Base-by-base conservation (phyloP, 2,113 vertebrate genomes). In the Anhinga rufa region DNA sequence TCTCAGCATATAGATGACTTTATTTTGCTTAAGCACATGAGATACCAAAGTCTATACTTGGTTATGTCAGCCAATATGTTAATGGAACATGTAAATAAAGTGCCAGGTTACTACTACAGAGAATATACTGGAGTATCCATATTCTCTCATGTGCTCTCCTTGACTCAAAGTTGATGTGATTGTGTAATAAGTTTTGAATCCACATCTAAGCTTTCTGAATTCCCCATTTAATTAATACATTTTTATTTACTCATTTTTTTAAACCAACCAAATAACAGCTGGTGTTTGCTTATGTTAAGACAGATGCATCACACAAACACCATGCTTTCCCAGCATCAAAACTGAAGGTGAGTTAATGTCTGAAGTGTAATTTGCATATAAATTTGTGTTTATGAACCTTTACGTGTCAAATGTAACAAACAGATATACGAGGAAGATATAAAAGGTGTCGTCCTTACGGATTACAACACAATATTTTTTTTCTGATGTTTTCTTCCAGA, bases 201-300 rank as follows among this genome's bases (percentile, higher is more conserved):
- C 54, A 92, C 74, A 90, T 77, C 69, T 51, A 72, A 81, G 44
- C 46, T 74, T 84, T 74, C 24, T 32, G 44, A 87, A 86, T 81
- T 75, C 74, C 9, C 0, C 52, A 38, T 89, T 93, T 96, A 84
- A 85, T 95, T 89, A 90, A 79, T 81, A 88, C 31, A 13, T 79
- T 77, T 81, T 60, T 77, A 58, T 91, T 92, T 92, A 42, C 44
- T 93, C 48, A 4, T 77, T 31, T 81, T 85, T 90, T 14, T 90
- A 92, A 97, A 75, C 65, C 31, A 78, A 93, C 62, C 86, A 94
- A 96, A 52, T 92, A 86, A 68, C 93, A 93, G 81, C 85, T 96
- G 86, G 28, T 84, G 92, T 90, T 93, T 84, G 62, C 57, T 88
- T 91, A 88, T 86, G 32, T 83, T 70, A 85, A 66, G 72, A 90